Evolutionary conservation across 2,797 vertebrate species (phyloP).

Genomic region (Tapirus indicus): DNA sequence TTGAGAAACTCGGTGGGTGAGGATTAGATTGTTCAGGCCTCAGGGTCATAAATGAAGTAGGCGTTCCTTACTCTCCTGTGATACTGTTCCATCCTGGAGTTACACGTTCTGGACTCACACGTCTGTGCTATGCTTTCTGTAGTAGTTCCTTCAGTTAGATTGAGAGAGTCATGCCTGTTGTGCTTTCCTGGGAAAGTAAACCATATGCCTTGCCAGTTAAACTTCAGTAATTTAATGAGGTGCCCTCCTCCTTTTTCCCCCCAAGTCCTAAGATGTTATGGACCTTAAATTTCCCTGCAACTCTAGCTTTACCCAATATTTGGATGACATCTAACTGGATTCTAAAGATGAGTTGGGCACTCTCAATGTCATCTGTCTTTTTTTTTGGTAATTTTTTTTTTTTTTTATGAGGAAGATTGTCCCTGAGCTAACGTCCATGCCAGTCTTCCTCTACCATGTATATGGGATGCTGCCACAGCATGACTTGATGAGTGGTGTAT

Average conservation of each 20-base stretch:
- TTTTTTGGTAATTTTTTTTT: too few relatives aligned
- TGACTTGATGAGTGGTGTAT: too few relatives aligned
- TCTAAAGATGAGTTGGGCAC: not conserved
- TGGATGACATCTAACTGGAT: not conserved
- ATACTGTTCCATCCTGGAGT: not conserved
- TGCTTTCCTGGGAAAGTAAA: not conserved
- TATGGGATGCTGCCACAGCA: too few relatives aligned
- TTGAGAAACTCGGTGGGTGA: not conserved
- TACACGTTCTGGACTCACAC: not conserved
- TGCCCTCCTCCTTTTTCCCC: not conserved
- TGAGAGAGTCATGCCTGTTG: not conserved
- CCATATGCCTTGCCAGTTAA: not conserved
- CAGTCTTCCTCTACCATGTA: too few relatives aligned
- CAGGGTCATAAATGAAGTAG: not conserved
- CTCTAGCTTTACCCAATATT: not conserved
- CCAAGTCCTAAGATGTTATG: not conserved
- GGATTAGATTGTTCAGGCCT: not conserved
- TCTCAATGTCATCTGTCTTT: not conserved
- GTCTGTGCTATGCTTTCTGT: not conserved
- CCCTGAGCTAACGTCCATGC: too few relatives aligned
- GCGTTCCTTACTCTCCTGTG: not conserved
- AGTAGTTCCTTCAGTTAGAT: not conserved
- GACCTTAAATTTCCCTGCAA: conserved; percentile 5
- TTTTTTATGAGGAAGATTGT: too few relatives aligned
- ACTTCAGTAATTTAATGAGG: not conserved